Evolutionary conservation across 1,140 invertebrate genomes (phyloP).

Genomic region (Dendrolimus kikuchii): DNA sequence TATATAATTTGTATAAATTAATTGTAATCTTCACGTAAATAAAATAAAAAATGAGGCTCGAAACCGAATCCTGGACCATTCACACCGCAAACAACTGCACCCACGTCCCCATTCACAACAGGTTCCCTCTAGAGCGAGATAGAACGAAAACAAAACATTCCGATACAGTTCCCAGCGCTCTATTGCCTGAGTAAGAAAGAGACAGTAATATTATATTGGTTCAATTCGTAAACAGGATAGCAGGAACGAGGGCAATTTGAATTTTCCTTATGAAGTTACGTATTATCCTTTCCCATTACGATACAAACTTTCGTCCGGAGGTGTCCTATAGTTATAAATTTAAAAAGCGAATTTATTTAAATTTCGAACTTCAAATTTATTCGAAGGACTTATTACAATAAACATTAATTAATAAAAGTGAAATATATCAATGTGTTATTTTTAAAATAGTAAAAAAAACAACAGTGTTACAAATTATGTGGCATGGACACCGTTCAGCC

Average conservation of each 20-base stretch:
- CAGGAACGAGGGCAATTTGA: constrained; percentile 44
- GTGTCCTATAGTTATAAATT: constrained; percentile 21
- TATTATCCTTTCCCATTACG: constrained; percentile 31
- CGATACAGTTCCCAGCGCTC: constrained; percentile 63
- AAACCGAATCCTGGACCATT: constrained; percentile 1
- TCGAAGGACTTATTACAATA: no score
- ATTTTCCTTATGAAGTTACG: constrained; percentile 42
- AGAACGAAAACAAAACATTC: constrained; percentile 70
- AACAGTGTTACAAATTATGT: no score
- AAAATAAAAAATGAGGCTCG: neutral
- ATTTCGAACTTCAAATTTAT: no score
- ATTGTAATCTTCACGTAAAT: neutral
- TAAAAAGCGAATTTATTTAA: no score
- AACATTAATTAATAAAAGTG: no score
- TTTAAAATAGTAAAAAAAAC: no score
- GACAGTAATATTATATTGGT: constrained; percentile 26
- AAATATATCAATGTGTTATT: no score
- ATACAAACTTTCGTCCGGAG: constrained; percentile 18
- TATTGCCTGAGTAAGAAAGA: constrained; percentile 22
- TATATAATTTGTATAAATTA: no score
- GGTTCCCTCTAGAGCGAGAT: constrained; percentile 52
- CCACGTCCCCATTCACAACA: constrained; percentile 44
- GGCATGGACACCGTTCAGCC: no score
- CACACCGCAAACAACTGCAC: constrained; percentile 20
- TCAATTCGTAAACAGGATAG: constrained; percentile 37